Evolutionary conservation across 2,888 invertebrate species (phyloP), one percentile per base, ranked within the genome.

Genomic region (Andricus quercusramuli): DNA sequence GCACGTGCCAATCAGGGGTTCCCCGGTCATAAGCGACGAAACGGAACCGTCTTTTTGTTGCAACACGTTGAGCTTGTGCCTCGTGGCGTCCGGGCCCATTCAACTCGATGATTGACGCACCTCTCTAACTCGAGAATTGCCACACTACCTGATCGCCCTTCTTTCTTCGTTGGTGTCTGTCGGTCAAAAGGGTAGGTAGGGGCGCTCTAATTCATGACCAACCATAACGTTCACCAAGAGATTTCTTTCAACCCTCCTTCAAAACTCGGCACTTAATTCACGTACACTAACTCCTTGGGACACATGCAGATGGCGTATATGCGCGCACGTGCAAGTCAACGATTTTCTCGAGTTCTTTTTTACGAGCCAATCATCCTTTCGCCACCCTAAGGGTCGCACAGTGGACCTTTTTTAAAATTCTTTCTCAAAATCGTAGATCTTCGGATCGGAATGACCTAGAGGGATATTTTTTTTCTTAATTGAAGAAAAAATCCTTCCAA

Each of bases 41-140:
- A 90, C 91, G 89, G 90, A 90, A 87, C 88, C 89, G 88, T 88
- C 89, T 89, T 90, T 87, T 87, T 90, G 89, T 87, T 91, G 90
- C 91, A 91, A 91, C 89, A 89, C 90, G 90, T 91, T 91, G 89
- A 91, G 89, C 90, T 91, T 90, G 89, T 91, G 91, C 91, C 91
- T 90, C 88, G 89, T 90, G 87, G 90, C 86, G 87, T 91, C 91
- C 88, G 91, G 90, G 89, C 91, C 91, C 91, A 91, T 91, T 91
- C 91, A 91, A 91, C 89, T 89, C 89, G 88, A 86, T 89, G 88
- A 87, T 86, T 88, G 89, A 88, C 89, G 89, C 89, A 88, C 87
- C 86, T 88, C 89, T 85, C 77, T 6, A 41, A 74, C n/a, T 59
- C 78, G 76, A 74, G 70, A 74, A 74, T 74, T 51, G 32, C 56